phyloP scores from a whole-genome alignment of 2,888 invertebrate species.

The Euspilapteryx auroguttella region DNA sequence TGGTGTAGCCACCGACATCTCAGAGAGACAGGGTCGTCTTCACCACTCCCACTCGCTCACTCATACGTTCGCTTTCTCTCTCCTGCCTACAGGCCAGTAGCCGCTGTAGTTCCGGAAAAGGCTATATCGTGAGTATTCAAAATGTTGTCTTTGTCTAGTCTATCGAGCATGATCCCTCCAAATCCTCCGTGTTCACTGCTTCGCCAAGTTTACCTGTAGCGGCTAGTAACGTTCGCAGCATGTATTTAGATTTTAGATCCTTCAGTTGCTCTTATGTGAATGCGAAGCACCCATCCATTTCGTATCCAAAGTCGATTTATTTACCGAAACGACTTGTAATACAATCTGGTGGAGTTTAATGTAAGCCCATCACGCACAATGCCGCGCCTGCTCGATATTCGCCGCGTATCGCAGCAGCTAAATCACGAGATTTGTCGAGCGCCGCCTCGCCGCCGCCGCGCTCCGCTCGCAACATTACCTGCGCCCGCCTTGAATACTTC shows the following conservation, averaged over 20 bases:
- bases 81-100: slow-evolving; percentile 79
- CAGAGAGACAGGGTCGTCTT: slow-evolving; percentile 35
- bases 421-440: slow-evolving; percentile 60
- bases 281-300: too few species aligned
- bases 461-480: slow-evolving; percentile 56
- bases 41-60: slow-evolving; percentile 35
- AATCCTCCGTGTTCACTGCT: slow-evolving; percentile 13
- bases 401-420: slow-evolving; percentile 52
- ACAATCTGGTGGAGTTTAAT: slow-evolving; percentile 30
- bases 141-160: slow-evolving; percentile 39
- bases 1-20: slow-evolving; percentile 1
- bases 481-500: slow-evolving; percentile 54
- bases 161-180: slow-evolving; percentile 17
- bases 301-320: too few species aligned
- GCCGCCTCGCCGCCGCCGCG: slow-evolving; percentile 39
- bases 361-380: slow-evolving; percentile 52
- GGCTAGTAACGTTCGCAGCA: too few species aligned
- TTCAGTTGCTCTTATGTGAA: too few species aligned
- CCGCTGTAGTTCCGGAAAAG: slow-evolving; percentile 91
- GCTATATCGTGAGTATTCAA: slow-evolving; percentile 88
- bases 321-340: too few species aligned
- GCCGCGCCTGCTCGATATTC: slow-evolving; percentile 45
- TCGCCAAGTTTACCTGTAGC: slow-evolving; percentile 11
- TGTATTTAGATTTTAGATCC: too few species aligned
- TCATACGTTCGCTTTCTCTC: slow-evolving; percentile 60